Conservation (phyloP, 2,113 vertebrate genomes). For the Trochalopteron elliotii region DNA sequence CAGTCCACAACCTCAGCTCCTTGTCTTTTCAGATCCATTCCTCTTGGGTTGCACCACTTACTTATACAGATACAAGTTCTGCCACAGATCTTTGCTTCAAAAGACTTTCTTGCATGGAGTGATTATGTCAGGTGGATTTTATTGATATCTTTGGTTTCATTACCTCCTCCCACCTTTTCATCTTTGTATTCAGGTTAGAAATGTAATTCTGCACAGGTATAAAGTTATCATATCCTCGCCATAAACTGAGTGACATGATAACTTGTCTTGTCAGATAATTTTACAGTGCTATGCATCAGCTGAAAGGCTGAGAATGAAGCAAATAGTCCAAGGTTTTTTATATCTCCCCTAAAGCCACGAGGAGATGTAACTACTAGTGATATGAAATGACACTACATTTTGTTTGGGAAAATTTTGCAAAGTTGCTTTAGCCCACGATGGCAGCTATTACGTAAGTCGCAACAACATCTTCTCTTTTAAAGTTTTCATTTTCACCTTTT, state of each 20-base stretch:
- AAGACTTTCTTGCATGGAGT: background rate
- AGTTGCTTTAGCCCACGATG: background rate
- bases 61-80: background rate
- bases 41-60: background rate
- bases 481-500: background rate
- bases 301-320: constrained; percentile 10
- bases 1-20: background rate
- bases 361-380: constrained; percentile 16
- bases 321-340: constrained; percentile 5
- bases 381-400: constrained; percentile 39
- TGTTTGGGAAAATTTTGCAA: background rate
- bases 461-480: background rate
- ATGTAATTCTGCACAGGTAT: background rate
- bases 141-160: background rate
- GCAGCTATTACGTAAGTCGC: background rate
- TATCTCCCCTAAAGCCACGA: constrained; percentile 11
- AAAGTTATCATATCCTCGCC: background rate
- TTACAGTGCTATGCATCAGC: background rate
- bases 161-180: background rate
- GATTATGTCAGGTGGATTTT: background rate
- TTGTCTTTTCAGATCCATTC: background rate
- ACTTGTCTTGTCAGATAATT: constrained; percentile 32
- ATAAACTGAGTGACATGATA: background rate
- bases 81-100: background rate
- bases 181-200: background rate